These are phyloP conservation scores for honey bee (Apis mellifera) DNA, from an alignment of 1,140 invertebrate genomes.

Conservation along the genomic window DNA sequence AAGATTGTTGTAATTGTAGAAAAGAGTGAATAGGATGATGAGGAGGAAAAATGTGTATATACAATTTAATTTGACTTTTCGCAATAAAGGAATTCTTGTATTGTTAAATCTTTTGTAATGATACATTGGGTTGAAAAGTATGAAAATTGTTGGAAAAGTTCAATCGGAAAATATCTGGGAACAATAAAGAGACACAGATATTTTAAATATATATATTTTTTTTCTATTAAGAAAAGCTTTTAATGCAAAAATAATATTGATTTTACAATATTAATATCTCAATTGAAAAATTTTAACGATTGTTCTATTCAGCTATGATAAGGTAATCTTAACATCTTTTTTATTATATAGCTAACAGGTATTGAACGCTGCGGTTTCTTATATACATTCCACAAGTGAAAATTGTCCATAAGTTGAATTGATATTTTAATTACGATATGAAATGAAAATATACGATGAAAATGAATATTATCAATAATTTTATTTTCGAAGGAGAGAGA, in stretches of 20 bases:
- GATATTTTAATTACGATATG: constrained; percentile 10
- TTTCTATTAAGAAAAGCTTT: neutral
- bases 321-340: neutral
- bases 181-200: neutral
- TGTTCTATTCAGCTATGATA: constrained; percentile 10
- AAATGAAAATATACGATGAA: neutral
- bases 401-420: neutral
- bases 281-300: constrained; percentile 6
- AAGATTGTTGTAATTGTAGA: neutral
- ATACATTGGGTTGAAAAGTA: too few species aligned
- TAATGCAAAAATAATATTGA: neutral
- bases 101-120: too few species aligned
- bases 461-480: neutral
- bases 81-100: too few species aligned
- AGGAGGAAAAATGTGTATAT: too few species aligned
- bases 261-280: neutral
- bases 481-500: neutral
- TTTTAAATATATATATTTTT: neutral
- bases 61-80: neutral
- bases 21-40: neutral
- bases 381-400: neutral
- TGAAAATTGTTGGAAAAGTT: neutral
- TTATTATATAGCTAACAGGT: constrained; percentile 19
- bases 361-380: constrained; percentile 1
- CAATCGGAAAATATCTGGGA: neutral